Conservation (phyloP, 2,113 vertebrate species). For the Onychostoma macrolepis region DNA sequence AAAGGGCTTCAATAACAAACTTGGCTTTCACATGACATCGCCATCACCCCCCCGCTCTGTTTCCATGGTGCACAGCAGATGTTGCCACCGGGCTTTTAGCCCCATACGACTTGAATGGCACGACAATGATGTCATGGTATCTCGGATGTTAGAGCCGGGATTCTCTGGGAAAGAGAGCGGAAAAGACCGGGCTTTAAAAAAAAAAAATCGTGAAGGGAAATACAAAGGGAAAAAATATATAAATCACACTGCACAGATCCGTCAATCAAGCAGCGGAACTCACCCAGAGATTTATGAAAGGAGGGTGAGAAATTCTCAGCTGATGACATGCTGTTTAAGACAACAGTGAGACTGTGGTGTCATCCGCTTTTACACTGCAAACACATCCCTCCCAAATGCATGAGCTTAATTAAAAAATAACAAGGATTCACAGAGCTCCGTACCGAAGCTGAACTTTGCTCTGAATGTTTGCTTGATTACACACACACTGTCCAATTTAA, state of each 20-base stretch:
- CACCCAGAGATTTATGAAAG: constrained; percentile 16
- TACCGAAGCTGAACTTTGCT: constrained; percentile 5
- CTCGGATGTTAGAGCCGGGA: constrained; percentile 48
- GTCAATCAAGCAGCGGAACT: constrained; percentile 39
- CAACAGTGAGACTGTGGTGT: constrained; percentile 31
- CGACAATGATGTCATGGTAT: constrained; percentile 63
- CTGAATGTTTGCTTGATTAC: constrained; percentile 13
- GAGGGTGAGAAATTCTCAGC: constrained; percentile 49
- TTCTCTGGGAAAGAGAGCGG: constrained; percentile 51
- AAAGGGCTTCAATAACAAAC: constrained; percentile 50
- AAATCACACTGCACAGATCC: constrained; percentile 53
- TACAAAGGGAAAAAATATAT: constrained; percentile 13
- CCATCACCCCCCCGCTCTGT: constrained; percentile 16
- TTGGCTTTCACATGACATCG: constrained; percentile 41
- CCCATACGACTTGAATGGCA: constrained; percentile 56
- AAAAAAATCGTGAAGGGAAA: constrained; percentile 28
- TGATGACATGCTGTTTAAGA: constrained; percentile 49
- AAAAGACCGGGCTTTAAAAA: constrained; percentile 32
- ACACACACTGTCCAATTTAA: not conserved
- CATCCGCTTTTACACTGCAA: constrained; percentile 25
- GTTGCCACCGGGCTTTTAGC: constrained; percentile 49
- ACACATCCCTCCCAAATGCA: constrained; percentile 40
- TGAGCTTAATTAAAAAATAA: constrained; percentile 51
- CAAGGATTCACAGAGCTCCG: not conserved
- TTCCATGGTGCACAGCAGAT: constrained; percentile 57